These are phyloP conservation scores for Acipenser ruthenus DNA, from an alignment of 2,797 vertebrate species.

Conservation along the genomic window DNA sequence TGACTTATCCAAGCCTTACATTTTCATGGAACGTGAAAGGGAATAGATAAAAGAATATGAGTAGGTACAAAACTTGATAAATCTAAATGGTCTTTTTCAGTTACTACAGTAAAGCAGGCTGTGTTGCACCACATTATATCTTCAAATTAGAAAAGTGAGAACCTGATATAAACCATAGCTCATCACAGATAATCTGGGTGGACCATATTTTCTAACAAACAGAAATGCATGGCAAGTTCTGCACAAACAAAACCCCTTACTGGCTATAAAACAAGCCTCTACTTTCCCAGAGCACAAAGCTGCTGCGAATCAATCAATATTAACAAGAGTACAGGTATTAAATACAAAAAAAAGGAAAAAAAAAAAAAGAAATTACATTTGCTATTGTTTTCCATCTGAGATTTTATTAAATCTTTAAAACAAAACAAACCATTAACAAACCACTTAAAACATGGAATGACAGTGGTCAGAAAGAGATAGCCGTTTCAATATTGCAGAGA, in stretches of 20 bases:
- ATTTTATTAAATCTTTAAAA: conserved; percentile 15
- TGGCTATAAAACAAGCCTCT: background rate
- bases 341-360: background rate
- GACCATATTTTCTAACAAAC: no score
- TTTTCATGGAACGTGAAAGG: no score
- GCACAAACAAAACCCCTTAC: background rate
- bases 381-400: conserved; percentile 4
- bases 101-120: no score
- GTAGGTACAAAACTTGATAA: no score
- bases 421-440: conserved; percentile 14
- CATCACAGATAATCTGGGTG: no score
- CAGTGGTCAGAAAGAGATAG: conserved; percentile 3
- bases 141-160: no score
- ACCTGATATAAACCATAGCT: no score
- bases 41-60: no score
- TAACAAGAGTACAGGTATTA: background rate
- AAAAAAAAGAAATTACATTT: background rate
- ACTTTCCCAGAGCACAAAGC: background rate
- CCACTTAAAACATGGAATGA: conserved; percentile 17
- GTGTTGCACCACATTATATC: no score
- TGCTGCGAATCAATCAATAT: background rate
- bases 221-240: no score
- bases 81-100: no score
- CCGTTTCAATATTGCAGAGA: conserved; percentile 9
- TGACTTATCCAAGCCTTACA: no score